phyloP scores from a whole-genome alignment of 2,113 vertebrate genomes.

The Oncorhynchus mykiss region DNA sequence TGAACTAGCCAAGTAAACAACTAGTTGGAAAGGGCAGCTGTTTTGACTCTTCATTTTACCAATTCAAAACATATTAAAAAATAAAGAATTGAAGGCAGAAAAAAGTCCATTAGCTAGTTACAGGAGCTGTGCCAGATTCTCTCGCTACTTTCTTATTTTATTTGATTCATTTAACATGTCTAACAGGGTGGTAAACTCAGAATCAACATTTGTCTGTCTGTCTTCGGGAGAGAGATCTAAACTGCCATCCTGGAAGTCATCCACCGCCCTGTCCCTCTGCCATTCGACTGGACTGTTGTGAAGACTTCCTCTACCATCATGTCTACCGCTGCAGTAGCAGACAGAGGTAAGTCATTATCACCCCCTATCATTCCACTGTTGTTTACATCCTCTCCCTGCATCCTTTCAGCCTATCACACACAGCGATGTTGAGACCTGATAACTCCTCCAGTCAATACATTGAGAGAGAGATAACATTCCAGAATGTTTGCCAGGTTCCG shows the following conservation, averaged over 20 bases:
- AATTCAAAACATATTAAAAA: neutral
- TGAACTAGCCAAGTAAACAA: too few species aligned
- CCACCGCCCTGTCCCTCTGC: neutral
- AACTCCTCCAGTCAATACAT: neutral
- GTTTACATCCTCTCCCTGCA: neutral
- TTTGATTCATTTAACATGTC: too few species aligned
- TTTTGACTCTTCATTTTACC: neutral
- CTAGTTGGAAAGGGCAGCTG: neutral
- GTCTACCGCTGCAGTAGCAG: constrained; percentile 47
- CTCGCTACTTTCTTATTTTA: too few species aligned
- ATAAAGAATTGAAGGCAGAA: neutral
- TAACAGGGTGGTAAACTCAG: too few species aligned
- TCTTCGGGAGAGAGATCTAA: constrained; percentile 11
- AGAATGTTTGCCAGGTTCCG: constrained; percentile 37
- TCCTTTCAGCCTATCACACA: neutral
- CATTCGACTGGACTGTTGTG: neutral
- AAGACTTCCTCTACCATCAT: constrained; percentile 41
- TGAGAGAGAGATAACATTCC: neutral
- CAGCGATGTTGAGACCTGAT: neutral
- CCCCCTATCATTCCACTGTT: neutral
- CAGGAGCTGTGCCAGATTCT: neutral
- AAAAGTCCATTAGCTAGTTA: neutral
- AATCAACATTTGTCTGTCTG: neutral
- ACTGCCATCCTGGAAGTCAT: neutral
- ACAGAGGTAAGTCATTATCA: constrained; percentile 61